These are phyloP conservation scores for Mesocentrotus franciscanus DNA, from an alignment of 53 echinoderm and acorn worm species.

Conservation along the genomic window DNA sequence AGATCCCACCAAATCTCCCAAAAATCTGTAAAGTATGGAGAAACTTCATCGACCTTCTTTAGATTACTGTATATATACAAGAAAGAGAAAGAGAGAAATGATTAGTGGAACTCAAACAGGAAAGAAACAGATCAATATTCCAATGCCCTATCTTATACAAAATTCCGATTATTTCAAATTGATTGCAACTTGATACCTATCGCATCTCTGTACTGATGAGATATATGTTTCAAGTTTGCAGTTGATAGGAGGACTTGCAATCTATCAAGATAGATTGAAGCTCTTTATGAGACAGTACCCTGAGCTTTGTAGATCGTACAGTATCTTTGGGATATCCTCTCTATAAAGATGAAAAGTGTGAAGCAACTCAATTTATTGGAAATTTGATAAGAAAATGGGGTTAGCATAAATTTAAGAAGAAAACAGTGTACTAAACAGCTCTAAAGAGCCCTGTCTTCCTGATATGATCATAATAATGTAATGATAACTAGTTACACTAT, in stretches of 20 bases:
- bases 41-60: constrained; percentile 70
- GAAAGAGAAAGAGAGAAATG: background rate
- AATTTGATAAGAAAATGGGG: background rate
- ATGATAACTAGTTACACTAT: too few relatives aligned
- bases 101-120: background rate
- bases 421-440: background rate
- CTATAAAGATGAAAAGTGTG: background rate
- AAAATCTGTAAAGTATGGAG: constrained; percentile 80
- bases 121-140: background rate
- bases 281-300: too few relatives aligned
- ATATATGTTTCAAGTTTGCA: too few relatives aligned
- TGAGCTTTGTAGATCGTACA: background rate
- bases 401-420: background rate
- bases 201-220: too few relatives aligned
- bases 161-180: too few relatives aligned
- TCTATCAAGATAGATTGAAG: too few relatives aligned
- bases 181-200: too few relatives aligned
- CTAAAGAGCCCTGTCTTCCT: too few relatives aligned
- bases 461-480: too few relatives aligned
- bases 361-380: background rate
- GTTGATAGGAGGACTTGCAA: too few relatives aligned
- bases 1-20: constrained; percentile 95
- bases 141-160: background rate
- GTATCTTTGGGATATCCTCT: background rate
- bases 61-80: constrained; percentile 62